phyloP scores from a whole-genome alignment of 2,113 vertebrate species.

The Antigone vipio region DNA sequence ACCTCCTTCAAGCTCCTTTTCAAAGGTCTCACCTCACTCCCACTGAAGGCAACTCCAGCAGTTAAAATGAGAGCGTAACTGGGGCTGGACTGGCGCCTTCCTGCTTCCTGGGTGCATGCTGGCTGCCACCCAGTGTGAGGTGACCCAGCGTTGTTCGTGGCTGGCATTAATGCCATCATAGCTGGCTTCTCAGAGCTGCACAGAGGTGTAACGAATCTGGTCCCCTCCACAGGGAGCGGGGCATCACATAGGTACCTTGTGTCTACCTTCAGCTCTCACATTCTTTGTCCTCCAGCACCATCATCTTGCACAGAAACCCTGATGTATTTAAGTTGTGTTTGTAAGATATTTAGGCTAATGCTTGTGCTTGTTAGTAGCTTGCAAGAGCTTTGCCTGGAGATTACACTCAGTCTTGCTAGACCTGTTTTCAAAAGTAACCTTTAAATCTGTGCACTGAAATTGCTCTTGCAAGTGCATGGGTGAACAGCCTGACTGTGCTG shows the following conservation, averaged over 20 bases:
- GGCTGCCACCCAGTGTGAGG: neutral
- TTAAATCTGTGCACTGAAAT: neutral
- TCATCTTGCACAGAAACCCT: neutral
- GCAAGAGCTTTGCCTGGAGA: neutral
- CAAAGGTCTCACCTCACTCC: neutral
- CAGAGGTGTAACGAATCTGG: neutral
- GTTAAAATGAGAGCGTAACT: neutral
- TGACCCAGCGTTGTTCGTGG: neutral
- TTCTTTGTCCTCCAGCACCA: rapidly evolving
- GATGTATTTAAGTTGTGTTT: rapidly evolving
- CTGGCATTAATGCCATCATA: neutral
- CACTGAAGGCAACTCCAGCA: neutral
- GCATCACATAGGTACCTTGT: neutral
- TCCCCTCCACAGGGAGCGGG: neutral
- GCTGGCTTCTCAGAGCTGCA: rapidly evolving
- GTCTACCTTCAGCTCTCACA: rapidly evolving
- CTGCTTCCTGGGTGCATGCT: neutral
- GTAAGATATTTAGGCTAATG: neutral
- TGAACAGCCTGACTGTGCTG: neutral
- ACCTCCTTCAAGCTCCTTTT: neutral
- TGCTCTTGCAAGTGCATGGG: neutral
- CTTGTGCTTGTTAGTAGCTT: neutral
- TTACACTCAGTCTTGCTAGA: neutral
- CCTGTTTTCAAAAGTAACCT: neutral
- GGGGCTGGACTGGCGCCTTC: neutral